Base-by-base conservation (phyloP, 1,140 invertebrate species). In the Scylla paramamosain region DNA sequence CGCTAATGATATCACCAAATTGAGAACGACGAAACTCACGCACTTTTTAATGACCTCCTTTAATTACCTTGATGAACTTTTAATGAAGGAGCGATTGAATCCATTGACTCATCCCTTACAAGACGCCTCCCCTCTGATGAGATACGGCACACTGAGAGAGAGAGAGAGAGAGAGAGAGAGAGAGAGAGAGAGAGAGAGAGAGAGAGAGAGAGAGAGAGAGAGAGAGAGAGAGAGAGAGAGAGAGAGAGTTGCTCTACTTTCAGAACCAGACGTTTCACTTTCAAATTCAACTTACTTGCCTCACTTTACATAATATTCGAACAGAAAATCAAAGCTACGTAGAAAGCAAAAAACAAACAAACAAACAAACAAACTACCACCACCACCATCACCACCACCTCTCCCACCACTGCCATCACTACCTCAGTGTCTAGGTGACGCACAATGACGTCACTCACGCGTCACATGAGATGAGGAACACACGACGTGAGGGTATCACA, bases 1-100 rank as follows among this genome's bases (percentile, higher is more conserved):
- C 20, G n/a, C 92, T 93, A 93, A 93, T 93, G 92, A 93, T 93
- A 93, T 93, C 92, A 32, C 92, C 83, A 93, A 93, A 93, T 93
- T 93, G 92, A 87, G 82, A 87, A 93, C 86, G 92, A 93, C 92
- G 92, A 87, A 46, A 28, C 39, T 84, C 92, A 46, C 82, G 92
- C 82, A 87, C 29, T 93, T 93, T 93, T 84, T 93, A 93, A 93
- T 93, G 92, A 93, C 92, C 92, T 86, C 45, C 92, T 87, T 87
- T 93, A 93, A 86, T 93, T 87, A 86, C 92, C 45, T 46, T 48
- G 83, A 93, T 87, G 83, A 93, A 93, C 92, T 93, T 93, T 93
- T 93, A 93, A 93, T 87, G 92, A 93, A 93, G 45, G 16, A 14
- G 32, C 82, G 45, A 93, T 93, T 93, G 92, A 93, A 93, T 20